Percentiles rank a stretch among this genome's conserved stretches.
Conservation (phyloP, 1,140 invertebrate genomes). For the Calephelis nemesis region DNA sequence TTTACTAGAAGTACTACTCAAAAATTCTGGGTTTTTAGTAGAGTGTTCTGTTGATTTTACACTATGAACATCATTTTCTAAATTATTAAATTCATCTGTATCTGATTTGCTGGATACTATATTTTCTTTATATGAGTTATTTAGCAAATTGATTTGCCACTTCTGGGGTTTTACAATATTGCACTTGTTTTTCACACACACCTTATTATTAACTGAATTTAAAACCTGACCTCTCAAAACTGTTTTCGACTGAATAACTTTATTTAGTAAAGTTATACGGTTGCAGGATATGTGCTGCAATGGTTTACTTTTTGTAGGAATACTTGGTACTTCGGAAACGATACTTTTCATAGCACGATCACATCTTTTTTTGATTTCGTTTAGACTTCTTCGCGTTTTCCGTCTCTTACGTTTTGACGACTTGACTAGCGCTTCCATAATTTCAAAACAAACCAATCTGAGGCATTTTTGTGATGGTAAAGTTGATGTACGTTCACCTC, state of each 20-base stretch:
- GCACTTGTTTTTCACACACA: slow-evolving; percentile 27
- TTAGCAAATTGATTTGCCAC: not conserved
- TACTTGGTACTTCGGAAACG: slow-evolving; percentile 16
- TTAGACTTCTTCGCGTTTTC: slow-evolving; percentile 55
- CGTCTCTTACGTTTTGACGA: slow-evolving; percentile 47
- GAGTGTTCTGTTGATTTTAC: not conserved
- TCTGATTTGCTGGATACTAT: not conserved
- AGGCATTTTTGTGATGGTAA: no score
- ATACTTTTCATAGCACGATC: slow-evolving; percentile 12
- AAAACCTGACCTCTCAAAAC: slow-evolving; percentile 42
- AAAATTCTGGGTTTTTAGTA: slow-evolving; percentile 9
- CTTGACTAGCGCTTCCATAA: slow-evolving; percentile 5
- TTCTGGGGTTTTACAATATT: slow-evolving; percentile 20
- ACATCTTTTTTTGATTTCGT: slow-evolving; percentile 55
- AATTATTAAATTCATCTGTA: not conserved
- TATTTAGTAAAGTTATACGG: slow-evolving; percentile 52
- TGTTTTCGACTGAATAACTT: slow-evolving; percentile 55
- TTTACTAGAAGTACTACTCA: slow-evolving; percentile 18
- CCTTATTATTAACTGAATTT: slow-evolving; percentile 20
- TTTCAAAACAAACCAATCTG: not conserved
- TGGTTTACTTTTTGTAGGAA: slow-evolving; percentile 12
- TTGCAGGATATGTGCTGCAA: slow-evolving; percentile 35
- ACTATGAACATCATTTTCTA: no score
- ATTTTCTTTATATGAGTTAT: no score
- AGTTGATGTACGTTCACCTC: no score